These are phyloP conservation scores for Calliscelio sp. DNA, from an alignment of 2,888 invertebrate species.

Conservation along the genomic window DNA sequence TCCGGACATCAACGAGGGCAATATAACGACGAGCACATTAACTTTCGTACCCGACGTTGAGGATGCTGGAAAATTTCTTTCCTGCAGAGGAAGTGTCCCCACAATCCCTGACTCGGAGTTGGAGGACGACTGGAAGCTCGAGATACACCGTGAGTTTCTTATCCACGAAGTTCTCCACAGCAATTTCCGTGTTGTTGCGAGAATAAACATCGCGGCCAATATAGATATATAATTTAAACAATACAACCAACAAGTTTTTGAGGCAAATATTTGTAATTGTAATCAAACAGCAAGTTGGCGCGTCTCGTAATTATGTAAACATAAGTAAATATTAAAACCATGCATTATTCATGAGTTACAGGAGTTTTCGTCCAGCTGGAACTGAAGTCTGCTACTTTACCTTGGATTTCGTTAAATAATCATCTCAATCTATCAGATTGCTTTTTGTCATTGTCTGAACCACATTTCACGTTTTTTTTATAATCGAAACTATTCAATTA, in stretches of 20 bases:
- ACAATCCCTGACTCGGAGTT: slow-evolving; percentile 91
- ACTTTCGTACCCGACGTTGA: slow-evolving; percentile 92
- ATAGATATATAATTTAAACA: slow-evolving; percentile 65
- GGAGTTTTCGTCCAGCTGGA: no score
- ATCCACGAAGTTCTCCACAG: slow-evolving; percentile 34
- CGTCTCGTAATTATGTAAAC: slow-evolving; percentile 46
- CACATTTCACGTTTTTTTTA: slow-evolving; percentile 29
- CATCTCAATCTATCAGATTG: slow-evolving; percentile 55
- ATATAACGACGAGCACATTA: slow-evolving; percentile 92
- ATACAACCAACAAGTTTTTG: slow-evolving; percentile 57
- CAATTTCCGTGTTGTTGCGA: slow-evolving; percentile 42
- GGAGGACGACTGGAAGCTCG: slow-evolving; percentile 93
- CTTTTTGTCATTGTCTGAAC: slow-evolving; percentile 27
- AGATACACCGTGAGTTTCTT: slow-evolving; percentile 93
- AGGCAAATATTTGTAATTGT: slow-evolving; percentile 64
- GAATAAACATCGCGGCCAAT: slow-evolving; percentile 55
- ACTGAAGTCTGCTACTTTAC: no score
- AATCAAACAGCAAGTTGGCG: slow-evolving; percentile 45
- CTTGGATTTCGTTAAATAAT: slow-evolving; percentile 52
- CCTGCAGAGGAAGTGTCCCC: slow-evolving; percentile 92
- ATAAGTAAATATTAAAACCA: slow-evolving; percentile 34
- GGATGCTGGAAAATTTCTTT: slow-evolving; percentile 92
- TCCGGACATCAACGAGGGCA: no score
- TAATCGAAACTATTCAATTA: no score
- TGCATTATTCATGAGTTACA: slow-evolving; percentile 50